Evolutionary conservation across 1,140 invertebrate species (phyloP).

Genomic region (Adoxophyes honmai): DNA sequence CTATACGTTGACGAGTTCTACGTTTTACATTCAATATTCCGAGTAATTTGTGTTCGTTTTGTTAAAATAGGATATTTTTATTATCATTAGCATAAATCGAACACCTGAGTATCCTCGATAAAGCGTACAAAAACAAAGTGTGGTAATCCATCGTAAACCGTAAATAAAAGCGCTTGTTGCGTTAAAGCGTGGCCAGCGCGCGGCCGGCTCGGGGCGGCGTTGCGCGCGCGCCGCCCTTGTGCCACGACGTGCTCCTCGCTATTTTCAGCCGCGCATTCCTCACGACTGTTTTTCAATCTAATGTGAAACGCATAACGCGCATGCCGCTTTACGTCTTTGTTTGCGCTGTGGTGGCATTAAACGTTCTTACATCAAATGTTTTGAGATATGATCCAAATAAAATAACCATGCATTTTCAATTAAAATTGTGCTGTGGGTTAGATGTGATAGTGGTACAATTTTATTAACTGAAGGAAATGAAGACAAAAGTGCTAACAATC

Average conservation of each 20-base stretch:
- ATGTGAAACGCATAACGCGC: slow-evolving; percentile 70
- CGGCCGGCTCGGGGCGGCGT: slow-evolving; percentile 34
- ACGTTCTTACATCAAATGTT: slow-evolving; percentile 20
- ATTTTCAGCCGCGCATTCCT: slow-evolving; percentile 75
- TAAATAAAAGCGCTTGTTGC: slow-evolving; percentile 61
- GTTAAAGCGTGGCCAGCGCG: slow-evolving; percentile 23
- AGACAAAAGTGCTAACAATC: slow-evolving; percentile 35
- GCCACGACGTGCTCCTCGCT: slow-evolving; percentile 66
- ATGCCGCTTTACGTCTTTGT: slow-evolving; percentile 59
- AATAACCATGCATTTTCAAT: background rate
- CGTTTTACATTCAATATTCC: no score
- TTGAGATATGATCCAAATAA: background rate
- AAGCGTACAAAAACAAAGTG: no score
- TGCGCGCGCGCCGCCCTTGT: slow-evolving; percentile 68
- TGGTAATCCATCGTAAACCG: no score
- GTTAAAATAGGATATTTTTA: no score
- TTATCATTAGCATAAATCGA: no score
- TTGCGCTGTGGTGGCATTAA: slow-evolving; percentile 27
- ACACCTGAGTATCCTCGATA: no score
- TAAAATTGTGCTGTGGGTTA: background rate
- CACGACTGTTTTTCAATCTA: slow-evolving; percentile 72
- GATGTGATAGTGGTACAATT: slow-evolving; percentile 10
- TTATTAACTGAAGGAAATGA: slow-evolving; percentile 6
- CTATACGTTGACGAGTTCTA: no score
- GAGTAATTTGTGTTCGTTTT: no score